These are phyloP conservation scores for Pithys albifrons DNA, from an alignment of 2,113 vertebrate species.

Conservation along the genomic window DNA sequence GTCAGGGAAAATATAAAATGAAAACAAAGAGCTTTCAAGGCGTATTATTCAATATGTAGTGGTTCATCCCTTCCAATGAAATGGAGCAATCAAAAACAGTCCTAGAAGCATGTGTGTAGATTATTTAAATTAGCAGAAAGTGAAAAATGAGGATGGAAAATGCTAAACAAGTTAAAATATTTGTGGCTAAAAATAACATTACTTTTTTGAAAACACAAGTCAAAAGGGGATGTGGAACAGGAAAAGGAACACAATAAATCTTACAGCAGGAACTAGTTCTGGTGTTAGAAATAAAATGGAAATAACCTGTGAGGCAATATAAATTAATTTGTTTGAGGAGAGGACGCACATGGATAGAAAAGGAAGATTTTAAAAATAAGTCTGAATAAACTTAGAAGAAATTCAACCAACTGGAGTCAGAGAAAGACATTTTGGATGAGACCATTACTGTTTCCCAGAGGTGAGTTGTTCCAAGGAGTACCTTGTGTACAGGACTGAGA, in stretches of 20 bases:
- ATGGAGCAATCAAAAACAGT: background rate
- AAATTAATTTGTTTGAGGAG: background rate
- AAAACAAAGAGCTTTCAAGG: background rate
- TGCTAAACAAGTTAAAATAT: background rate
- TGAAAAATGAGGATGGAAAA: background rate
- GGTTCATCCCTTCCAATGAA: background rate
- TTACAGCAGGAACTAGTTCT: background rate
- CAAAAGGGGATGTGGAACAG: background rate
- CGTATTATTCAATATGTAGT: background rate
- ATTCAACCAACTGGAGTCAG: background rate
- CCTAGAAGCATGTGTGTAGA: background rate
- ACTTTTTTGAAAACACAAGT: background rate
- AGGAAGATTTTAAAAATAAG: background rate
- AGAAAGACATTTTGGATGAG: background rate
- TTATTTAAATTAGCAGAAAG: background rate
- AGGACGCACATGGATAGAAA: background rate
- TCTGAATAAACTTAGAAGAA: background rate
- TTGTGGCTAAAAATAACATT: background rate
- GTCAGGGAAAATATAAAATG: background rate
- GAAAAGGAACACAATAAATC: conserved; percentile 41
- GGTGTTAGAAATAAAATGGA: background rate
- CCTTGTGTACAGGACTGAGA: background rate
- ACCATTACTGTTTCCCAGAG: background rate
- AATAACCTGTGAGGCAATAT: background rate
- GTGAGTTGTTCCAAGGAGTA: background rate